Conservation (phyloP, 2,797 vertebrate genomes). For the Sciaenops ocellatus region DNA sequence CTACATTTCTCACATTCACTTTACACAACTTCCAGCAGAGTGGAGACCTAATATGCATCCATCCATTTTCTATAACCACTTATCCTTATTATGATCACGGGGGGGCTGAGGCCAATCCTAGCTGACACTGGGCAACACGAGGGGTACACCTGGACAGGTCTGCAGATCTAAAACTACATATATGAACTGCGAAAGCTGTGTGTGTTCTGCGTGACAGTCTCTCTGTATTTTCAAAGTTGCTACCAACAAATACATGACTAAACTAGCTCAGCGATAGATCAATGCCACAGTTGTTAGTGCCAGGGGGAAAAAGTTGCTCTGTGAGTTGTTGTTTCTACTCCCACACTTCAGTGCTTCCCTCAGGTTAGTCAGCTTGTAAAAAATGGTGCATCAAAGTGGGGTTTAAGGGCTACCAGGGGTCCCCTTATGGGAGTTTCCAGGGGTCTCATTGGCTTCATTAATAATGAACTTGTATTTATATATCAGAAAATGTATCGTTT, state of each 20-base stretch:
- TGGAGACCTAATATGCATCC: not conserved
- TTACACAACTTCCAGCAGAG: not conserved
- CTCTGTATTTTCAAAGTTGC: not conserved
- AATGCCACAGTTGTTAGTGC: slow-evolving; percentile 18
- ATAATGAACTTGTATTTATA: not conserved
- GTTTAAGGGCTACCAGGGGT: not conserved
- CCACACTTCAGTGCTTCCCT: not conserved
- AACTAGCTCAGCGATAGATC: slow-evolving; percentile 56
- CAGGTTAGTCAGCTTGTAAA: not conserved
- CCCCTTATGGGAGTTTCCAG: not conserved
- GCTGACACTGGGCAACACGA: too few species aligned
- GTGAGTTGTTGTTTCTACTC: not conserved
- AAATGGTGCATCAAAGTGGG: not conserved
- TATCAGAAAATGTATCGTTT: not conserved
- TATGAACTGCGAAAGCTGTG: not conserved
- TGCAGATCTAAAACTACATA: not conserved
- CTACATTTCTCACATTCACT: not conserved
- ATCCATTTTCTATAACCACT: too few species aligned
- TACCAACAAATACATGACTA: slow-evolving; percentile 46
- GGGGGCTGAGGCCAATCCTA: too few species aligned
- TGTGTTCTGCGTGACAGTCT: not conserved
- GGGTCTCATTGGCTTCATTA: not conserved
- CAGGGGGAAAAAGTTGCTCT: slow-evolving; percentile 34
- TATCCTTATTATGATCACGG: too few species aligned
- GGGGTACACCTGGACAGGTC: too few species aligned